phyloP scores from a whole-genome alignment of 2,888 invertebrate species.

The Tenodera sinensis region DNA sequence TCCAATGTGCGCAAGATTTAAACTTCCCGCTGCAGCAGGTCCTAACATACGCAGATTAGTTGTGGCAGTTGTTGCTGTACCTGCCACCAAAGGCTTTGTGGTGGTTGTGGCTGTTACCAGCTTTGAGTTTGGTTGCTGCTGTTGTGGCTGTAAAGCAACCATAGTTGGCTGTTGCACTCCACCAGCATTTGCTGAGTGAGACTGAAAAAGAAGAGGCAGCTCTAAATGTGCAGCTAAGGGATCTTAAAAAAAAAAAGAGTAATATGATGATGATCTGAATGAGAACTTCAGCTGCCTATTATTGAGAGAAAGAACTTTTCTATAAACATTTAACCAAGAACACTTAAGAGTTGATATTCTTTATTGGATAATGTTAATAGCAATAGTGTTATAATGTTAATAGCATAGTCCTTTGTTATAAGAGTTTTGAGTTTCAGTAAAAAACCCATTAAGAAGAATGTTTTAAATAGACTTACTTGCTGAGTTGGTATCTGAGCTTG shows the following conservation, averaged over 20 bases:
- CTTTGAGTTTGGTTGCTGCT: background rate
- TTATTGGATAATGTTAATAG: too few relatives aligned
- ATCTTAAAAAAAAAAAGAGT: too few relatives aligned
- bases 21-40: conserved; percentile 38
- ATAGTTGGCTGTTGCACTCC: background rate
- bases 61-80: conserved; percentile 31
- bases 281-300: too few relatives aligned
- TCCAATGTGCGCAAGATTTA: conserved; percentile 53
- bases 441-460: too few relatives aligned
- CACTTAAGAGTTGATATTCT: too few relatives aligned
- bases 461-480: background rate
- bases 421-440: too few relatives aligned
- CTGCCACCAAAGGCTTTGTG: conserved; percentile 22
- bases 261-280: too few relatives aligned
- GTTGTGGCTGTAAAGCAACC: background rate
- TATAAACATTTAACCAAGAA: too few relatives aligned
- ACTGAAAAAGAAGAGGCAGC: background rate
- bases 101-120: conserved; percentile 15
- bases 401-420: too few relatives aligned
- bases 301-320: too few relatives aligned
- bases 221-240: too few relatives aligned
- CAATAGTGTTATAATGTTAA: too few relatives aligned
- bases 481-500: conserved; percentile 30
- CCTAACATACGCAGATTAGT: conserved; percentile 49
- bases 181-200: background rate